Base-by-base conservation (phyloP, 23 tunicate genomes). In the Trididemnum clinides region DNA sequence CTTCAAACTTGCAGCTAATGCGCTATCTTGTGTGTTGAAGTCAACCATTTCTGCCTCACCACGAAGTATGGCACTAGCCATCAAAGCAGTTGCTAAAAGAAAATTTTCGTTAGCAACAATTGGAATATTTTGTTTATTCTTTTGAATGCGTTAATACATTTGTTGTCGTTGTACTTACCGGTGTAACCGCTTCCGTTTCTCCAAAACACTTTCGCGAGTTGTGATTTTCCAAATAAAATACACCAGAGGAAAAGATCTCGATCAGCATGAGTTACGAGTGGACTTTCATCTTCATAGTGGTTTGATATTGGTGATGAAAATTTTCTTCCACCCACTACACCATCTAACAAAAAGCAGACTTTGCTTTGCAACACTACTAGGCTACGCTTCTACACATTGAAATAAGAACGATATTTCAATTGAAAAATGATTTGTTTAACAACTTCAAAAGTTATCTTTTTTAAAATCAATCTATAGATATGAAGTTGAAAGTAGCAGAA, bases 171-270 rank as follows among this genome's bases (percentile, higher is more conserved):
- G n/a, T 0, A 82, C 37, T 33, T 59, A 82, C 86, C 86, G 22
- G 39, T 32, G 1, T 31, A 34, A 20, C 34, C n/a, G 22, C 27
- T 33, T 34, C 69, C 76, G 19, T 34, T 64, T 38, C 38, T 51
- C 86, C 86, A 82, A 66, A 82, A 64, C 15, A 82, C 18, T 34
- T 28, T 22, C 0, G 86, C 86, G 0, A 82, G 59, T 23, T 82
- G 35, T 6, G 25, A n/a, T 44, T 82, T 82, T 1, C 86, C 86
- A 28, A 82, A 58, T 23, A 82, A 58, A 7, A 64, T 29, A 26
- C 76, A 64, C 75, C 76, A 82, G 30, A 82, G 64, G 62, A 82
- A 82, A 1, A 82, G 76, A 23, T 82, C 86, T 21, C 75, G 57
- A 5, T 82, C 76, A 2, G 86, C 76, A 22, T 82, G 86, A 21